Conservation (phyloP, 2,113 vertebrate genomes). For the Clarias batrachus region DNA sequence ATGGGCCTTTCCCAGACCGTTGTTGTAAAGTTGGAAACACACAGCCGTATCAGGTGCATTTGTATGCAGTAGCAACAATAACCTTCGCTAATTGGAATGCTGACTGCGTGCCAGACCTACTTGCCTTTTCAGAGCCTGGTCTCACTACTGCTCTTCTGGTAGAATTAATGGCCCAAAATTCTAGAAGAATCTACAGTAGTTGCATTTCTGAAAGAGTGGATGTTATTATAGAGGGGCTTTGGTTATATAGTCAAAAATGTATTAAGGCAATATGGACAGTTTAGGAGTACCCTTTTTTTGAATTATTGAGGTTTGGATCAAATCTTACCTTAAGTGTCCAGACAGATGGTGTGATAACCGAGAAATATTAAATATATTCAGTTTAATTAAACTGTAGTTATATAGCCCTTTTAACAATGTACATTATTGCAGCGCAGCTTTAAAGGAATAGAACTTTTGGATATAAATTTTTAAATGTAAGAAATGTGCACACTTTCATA, state of each 20-base stretch:
- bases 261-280: not conserved
- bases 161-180: not conserved
- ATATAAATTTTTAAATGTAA: too few species aligned
- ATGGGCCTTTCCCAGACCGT: not conserved
- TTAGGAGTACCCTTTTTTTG: not conserved
- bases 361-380: too few species aligned
- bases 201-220: not conserved
- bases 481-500: too few species aligned
- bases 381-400: too few species aligned
- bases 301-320: not conserved
- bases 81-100: not conserved
- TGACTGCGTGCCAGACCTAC: not conserved
- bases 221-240: not conserved
- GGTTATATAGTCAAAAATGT: not conserved
- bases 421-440: too few species aligned
- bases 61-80: not conserved
- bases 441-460: too few species aligned
- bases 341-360: not conserved
- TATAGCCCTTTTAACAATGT: too few species aligned
- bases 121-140: not conserved
- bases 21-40: not conserved
- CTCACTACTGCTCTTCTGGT: not conserved
- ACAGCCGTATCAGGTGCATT: not conserved
- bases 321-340: not conserved
- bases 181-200: not conserved